A percentile compares a stretch with the other conserved stretches of the same genome.
Conservation (phyloP, 2,888 invertebrate genomes). For the Tetramorium bicarinatum region DNA sequence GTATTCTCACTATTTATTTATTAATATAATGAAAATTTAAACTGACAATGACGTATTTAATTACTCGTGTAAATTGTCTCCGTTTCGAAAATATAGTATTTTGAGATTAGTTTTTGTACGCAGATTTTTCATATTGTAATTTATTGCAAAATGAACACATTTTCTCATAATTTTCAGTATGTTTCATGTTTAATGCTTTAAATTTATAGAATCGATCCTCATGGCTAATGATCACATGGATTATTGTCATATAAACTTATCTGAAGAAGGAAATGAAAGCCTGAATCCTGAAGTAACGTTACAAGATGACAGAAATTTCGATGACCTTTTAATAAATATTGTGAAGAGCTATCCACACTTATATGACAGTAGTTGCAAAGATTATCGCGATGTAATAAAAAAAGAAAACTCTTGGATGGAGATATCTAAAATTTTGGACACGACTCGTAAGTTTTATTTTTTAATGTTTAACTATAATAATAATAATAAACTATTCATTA, state of each 20-base stretch:
- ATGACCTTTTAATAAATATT: background rate
- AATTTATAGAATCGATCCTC: no score
- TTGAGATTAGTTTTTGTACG: background rate
- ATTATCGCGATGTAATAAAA: constrained; percentile 18
- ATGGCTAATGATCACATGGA: background rate
- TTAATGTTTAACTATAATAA: constrained; percentile 1
- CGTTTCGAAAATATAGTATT: background rate
- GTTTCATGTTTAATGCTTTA: background rate
- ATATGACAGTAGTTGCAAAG: background rate
- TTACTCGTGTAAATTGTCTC: background rate
- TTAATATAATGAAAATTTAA: background rate
- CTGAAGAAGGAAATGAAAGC: background rate
- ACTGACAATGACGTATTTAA: background rate
- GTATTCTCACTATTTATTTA: background rate
- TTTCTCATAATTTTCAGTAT: background rate
- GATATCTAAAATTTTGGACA: background rate
- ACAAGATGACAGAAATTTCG: background rate
- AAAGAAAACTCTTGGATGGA: background rate
- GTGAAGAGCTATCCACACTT: background rate
- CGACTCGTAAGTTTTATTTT: background rate
- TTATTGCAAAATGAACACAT: background rate
- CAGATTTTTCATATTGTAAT: background rate
- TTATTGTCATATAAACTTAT: background rate
- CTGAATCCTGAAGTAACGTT: background rate
- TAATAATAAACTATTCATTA: background rate